Base-by-base conservation (phyloP, 2,113 vertebrate species). In the Cyanistes caeruleus region DNA sequence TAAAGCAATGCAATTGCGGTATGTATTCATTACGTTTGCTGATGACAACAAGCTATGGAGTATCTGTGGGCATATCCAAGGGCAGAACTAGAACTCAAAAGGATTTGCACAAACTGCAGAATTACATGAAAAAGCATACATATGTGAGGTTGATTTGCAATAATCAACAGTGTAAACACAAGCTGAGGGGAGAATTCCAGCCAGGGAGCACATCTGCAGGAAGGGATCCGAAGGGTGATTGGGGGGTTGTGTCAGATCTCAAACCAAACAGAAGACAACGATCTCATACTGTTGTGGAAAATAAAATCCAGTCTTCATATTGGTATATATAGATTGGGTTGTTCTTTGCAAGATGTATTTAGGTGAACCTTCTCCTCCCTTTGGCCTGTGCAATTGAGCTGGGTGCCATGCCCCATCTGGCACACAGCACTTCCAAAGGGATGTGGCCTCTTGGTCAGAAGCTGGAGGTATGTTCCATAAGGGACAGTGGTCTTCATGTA, bases 241-340 rank as follows among this genome's bases (percentile, higher is more conserved):
- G 11, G 3, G 17, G 15, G 2, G 4, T 2, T 31, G 43, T 37
- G 37, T 44, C 1, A 0, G 37, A 59, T 68, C 33, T 56, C 75
- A 78, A 82, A 88, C 30, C 33, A 69, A 55, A n/a, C 15, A 85
- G 5, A 41, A 56, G 25, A 46, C 20, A 64, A 9, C 18, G 49
- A 2, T 31, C 22, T 51, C 64, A 7, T 18, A 64, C 31, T 44
- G 21, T 22, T 59, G 17, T 31, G 44, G 2, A 21, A 58, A n/a
- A 23, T 39, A 39, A 82, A 30, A 4, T 30, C 25, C 21, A 27
- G 9, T 24, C 35, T 73, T 77, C 5, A 2, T 81, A 4, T 39
- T 44, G 48, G 12, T 55, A 13, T 56, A 19, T 41, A 15, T 35
- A 59, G 31, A 63, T 24, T 59, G 33, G 35, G 31, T 7, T 41